Percentiles rank a stretch among this genome's conserved stretches.
phyloP scores from a whole-genome alignment of 2,113 vertebrate species.

The Zosterops borbonicus region DNA sequence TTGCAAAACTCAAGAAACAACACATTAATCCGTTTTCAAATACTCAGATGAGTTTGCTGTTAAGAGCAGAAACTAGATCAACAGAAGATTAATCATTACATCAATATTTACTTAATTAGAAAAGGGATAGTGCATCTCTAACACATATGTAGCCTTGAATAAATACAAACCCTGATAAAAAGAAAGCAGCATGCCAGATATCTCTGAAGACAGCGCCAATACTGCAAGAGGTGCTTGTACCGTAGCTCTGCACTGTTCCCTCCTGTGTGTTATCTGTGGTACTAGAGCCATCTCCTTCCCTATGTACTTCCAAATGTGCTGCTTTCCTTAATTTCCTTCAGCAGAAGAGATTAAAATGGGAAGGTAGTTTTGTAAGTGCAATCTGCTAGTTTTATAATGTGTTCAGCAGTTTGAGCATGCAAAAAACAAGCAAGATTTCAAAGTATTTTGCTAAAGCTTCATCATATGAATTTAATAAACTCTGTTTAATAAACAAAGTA shows the following conservation, averaged over 20 bases:
- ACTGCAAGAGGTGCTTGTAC: slow-evolving; percentile 82
- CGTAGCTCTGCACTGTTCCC: slow-evolving; percentile 84
- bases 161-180: slow-evolving; percentile 99
- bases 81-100: slow-evolving; percentile 37
- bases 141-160: slow-evolving; percentile 61
- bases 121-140: slow-evolving; percentile 71
- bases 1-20: neutral
- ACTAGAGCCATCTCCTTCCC: slow-evolving; percentile 99
- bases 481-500: neutral
- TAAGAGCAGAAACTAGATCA: neutral
- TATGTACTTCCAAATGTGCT: slow-evolving; percentile 96
- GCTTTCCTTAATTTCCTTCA: slow-evolving; percentile 99
- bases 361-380: slow-evolving; percentile 68
- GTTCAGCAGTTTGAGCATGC: slow-evolving; percentile 58
- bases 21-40: neutral
- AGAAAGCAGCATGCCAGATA: slow-evolving; percentile 95
- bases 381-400: slow-evolving; percentile 29
- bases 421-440: slow-evolving; percentile 50
- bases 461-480: neutral
- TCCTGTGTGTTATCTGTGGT: slow-evolving; percentile 98
- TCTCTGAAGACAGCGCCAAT: slow-evolving; percentile 93
- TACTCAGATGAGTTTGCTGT: neutral
- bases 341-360: slow-evolving; percentile 84
- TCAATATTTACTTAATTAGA: slow-evolving; percentile 41
- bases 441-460: neutral